phyloP scores from a whole-genome alignment of 1,140 invertebrate species.

The Melanaphis sacchari region DNA sequence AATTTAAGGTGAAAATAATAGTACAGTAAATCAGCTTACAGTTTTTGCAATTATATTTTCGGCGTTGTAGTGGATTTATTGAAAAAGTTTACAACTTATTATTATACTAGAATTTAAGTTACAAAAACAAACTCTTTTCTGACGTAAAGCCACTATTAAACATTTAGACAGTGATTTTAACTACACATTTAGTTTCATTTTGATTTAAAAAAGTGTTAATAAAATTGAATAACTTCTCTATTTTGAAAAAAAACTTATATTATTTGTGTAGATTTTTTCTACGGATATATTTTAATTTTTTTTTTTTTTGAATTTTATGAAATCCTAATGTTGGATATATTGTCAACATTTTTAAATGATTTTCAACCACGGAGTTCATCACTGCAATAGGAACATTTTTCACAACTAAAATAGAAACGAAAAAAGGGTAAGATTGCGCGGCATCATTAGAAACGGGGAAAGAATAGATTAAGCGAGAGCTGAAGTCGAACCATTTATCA shows the following conservation, averaged over 20 bases:
- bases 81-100: conserved; percentile 17
- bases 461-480: background rate
- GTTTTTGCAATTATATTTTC: conserved; percentile 38
- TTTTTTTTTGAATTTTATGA: background rate
- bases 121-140: background rate
- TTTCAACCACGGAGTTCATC: background rate
- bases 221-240: background rate
- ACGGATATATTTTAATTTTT: background rate
- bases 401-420: background rate
- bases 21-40: background rate
- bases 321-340: background rate
- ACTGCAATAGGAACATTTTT: background rate
- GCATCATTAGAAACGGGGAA: conserved; percentile 22
- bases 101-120: background rate
- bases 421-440: background rate
- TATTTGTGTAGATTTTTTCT: background rate
- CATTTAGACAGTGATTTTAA: background rate
- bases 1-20: conserved; percentile 33
- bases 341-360: conserved; percentile 1
- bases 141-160: background rate
- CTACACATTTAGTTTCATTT: background rate
- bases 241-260: background rate
- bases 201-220: background rate
- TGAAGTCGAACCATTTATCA: conserved; percentile 39
- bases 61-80: conserved; percentile 18